Percentiles rank a stretch among this genome's conserved stretches.
These are phyloP conservation scores for Stenichneumon culpator DNA, from an alignment of 2,888 invertebrate genomes.

Conservation along the genomic window DNA sequence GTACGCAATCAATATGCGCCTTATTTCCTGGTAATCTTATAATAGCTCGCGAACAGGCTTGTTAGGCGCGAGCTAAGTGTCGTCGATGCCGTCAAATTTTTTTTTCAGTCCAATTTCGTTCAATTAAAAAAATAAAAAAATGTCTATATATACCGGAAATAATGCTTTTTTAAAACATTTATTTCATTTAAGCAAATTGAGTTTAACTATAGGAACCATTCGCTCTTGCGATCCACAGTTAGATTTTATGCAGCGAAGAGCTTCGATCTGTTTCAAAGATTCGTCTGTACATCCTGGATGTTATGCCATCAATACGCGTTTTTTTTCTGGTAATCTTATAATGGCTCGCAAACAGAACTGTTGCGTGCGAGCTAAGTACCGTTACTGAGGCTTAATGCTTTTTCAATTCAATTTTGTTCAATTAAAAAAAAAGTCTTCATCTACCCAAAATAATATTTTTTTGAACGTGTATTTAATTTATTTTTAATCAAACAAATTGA, in stretches of 20 bases:
- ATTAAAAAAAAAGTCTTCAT: no score
- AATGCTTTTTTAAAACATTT: neutral
- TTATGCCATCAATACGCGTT: slow-evolving; percentile 6
- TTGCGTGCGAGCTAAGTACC: neutral
- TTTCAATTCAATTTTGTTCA: neutral
- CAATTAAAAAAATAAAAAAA: no score
- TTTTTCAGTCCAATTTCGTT: neutral
- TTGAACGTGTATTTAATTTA: neutral
- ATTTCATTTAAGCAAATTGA: neutral
- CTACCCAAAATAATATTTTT: no score
- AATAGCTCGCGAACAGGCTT: slow-evolving; percentile 15
- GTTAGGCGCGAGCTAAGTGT: neutral
- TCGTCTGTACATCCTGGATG: neutral
- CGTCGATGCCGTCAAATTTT: neutral
- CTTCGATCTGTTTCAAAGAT: neutral
- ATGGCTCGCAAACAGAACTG: slow-evolving; percentile 5
- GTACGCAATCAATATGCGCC: slow-evolving; percentile 5
- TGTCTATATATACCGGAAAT: no score
- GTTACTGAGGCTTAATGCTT: neutral
- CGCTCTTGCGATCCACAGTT: neutral
- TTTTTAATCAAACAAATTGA: neutral
- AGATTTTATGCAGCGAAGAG: neutral
- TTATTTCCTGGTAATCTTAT: slow-evolving; percentile 35
- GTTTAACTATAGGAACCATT: neutral
- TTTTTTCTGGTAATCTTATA: slow-evolving; percentile 40